These are phyloP conservation scores for Netelia virgata DNA, from an alignment of 2,888 invertebrate species.

Conservation along the genomic window DNA sequence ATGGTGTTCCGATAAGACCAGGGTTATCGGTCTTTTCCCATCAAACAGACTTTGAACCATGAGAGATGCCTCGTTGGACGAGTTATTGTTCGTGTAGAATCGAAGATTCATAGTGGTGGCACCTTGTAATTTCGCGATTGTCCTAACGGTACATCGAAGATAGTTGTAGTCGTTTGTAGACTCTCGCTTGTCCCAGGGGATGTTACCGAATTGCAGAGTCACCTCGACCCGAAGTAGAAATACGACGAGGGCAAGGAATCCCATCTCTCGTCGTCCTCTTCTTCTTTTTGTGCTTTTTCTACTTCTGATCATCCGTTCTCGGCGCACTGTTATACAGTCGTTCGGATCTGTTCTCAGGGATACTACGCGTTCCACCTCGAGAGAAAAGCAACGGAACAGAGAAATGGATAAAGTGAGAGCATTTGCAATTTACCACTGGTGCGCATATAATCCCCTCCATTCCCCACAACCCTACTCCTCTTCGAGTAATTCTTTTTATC, in stretches of 20 bases:
- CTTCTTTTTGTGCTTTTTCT: neutral
- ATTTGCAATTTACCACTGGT: constrained; percentile 54
- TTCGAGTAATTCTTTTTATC: constrained; percentile 15
- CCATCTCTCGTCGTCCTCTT: constrained; percentile 40
- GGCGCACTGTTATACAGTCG: constrained; percentile 5
- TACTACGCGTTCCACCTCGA: constrained; percentile 1
- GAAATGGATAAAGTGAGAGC: constrained; percentile 24
- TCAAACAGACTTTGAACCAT: constrained; percentile 20
- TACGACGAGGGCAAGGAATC: constrained; percentile 37
- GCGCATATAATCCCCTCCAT: constrained; percentile 7
- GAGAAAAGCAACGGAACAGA: constrained; percentile 8
- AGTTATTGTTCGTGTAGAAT: constrained; percentile 35
- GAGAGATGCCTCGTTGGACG: constrained; percentile 17
- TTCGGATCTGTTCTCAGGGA: constrained; percentile 1
- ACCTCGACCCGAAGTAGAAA: constrained; percentile 53
- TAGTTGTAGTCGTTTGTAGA: constrained; percentile 47
- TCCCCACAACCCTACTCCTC: constrained; percentile 13
- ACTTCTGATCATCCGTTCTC: constrained; percentile 25
- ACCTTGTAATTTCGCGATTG: constrained; percentile 56
- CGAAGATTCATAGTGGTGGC: constrained; percentile 16
- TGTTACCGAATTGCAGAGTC: constrained; percentile 55
- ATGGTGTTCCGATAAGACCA: constrained; percentile 24
- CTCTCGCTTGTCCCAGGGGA: constrained; percentile 38
- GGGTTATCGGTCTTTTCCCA: constrained; percentile 21
- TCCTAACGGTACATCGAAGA: constrained; percentile 52